Conservation (phyloP, 2,113 vertebrate species). For the Eira barbara region DNA sequence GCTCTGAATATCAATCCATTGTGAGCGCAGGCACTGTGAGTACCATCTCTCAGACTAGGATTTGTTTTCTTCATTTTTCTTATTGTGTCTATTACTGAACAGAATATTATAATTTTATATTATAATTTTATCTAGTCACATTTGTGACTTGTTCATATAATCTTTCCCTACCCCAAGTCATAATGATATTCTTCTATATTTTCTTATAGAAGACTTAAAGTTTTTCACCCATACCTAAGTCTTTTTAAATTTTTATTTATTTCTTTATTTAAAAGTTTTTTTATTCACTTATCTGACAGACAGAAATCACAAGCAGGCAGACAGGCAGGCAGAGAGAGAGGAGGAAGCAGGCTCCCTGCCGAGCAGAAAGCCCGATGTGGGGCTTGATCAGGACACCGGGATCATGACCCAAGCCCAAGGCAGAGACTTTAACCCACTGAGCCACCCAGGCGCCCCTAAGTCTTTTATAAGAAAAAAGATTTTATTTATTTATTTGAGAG, state of each 20-base stretch:
- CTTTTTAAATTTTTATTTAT: neutral
- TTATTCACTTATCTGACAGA: no score
- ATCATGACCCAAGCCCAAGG: no score
- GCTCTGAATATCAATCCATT: neutral
- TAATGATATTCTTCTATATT: neutral
- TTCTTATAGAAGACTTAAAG: neutral
- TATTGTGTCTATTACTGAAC: neutral
- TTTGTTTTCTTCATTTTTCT: conserved; percentile 8
- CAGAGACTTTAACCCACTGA: no score
- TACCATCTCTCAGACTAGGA: neutral
- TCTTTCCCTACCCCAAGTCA: neutral
- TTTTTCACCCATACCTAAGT: neutral
- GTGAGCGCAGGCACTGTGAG: neutral
- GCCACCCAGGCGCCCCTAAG: neutral
- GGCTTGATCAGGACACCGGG: no score
- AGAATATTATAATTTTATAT: neutral
- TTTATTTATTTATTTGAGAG: neutral
- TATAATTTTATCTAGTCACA: neutral
- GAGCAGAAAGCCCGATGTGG: no score
- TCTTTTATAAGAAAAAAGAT: neutral
- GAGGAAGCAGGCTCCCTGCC: no score
- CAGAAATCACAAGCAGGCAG: no score
- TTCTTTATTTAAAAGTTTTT: neutral
- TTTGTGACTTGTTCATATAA: neutral
- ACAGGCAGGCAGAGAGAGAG: no score